Evolutionary conservation across 2,888 invertebrate species (phyloP).

Genomic region (Hirtodrosophila trivittata): DNA sequence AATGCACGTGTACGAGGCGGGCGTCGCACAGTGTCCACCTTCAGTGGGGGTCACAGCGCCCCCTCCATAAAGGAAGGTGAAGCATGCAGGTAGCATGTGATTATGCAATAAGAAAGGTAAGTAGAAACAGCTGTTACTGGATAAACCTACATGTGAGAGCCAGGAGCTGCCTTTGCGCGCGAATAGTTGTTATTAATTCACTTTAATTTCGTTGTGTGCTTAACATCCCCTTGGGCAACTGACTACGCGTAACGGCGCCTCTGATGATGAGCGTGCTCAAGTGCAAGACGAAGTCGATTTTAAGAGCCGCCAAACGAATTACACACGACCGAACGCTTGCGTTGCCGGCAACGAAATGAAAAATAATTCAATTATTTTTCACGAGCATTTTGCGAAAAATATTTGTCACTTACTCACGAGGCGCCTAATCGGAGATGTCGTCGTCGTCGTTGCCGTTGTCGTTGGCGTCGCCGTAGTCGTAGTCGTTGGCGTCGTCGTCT

Average conservation of each 20-base stretch:
- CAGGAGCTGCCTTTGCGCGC: neutral
- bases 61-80: too few relatives aligned
- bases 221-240: constrained; percentile 35
- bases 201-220: neutral
- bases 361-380: constrained; percentile 76
- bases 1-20: constrained; percentile 33
- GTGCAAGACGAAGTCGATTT: constrained; percentile 18
- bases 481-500: constrained; percentile 3
- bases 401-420: constrained; percentile 52
- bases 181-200: neutral
- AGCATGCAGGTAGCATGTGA: constrained; percentile 1
- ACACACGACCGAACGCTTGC: constrained; percentile 68
- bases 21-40: constrained; percentile 3
- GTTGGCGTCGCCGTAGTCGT: constrained; percentile 2
- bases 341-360: constrained; percentile 77
- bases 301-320: constrained; percentile 19
- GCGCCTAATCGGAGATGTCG: constrained; percentile 38
- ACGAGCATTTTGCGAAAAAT: constrained; percentile 54
- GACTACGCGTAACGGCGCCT: constrained; percentile 32
- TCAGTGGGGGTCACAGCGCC: constrained; percentile 1
- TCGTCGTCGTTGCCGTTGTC: neutral
- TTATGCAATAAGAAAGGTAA: constrained; percentile 23
- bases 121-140: constrained; percentile 1
- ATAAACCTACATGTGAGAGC: constrained; percentile 3
- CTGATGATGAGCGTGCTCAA: constrained; percentile 20